Evolutionary conservation across 2,797 vertebrate species (phyloP).

Genomic region (Poecilia velifera): DNA sequence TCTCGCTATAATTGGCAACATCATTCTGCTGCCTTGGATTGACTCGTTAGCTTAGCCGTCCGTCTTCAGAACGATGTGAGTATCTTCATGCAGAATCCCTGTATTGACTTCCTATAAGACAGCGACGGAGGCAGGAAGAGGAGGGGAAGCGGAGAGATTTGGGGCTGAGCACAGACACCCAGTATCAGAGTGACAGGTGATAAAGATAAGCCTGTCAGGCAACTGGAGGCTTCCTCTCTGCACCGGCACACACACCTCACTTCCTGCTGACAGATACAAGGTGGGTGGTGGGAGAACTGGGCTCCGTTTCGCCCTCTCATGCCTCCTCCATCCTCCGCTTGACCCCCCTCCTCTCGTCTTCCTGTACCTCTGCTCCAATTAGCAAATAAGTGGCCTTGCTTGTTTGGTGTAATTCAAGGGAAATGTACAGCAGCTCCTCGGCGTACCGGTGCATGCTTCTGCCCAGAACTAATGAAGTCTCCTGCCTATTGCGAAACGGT

Average conservation of each 20-base stretch:
- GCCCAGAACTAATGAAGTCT: constrained; percentile 56
- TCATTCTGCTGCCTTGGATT: background rate
- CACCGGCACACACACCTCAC: constrained; percentile 52
- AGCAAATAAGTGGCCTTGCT: constrained; percentile 41
- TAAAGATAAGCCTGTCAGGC: constrained; percentile 73
- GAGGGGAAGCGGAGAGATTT: constrained; percentile 21
- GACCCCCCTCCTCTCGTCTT: background rate
- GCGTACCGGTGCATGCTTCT: constrained; percentile 21
- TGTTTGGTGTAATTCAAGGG: constrained; percentile 36
- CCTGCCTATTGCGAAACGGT: constrained; percentile 35
- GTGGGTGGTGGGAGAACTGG: constrained; percentile 6
- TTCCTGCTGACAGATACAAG: constrained; percentile 62
- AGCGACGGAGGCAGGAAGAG: constrained; percentile 12
- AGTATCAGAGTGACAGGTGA: constrained; percentile 71
- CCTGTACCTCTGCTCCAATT: constrained; percentile 46
- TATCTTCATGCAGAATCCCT: background rate
- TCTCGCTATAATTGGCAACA: background rate
- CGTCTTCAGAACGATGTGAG: background rate
- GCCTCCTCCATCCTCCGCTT: background rate
- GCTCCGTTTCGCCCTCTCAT: constrained; percentile 29
- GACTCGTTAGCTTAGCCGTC: background rate
- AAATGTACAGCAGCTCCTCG: constrained; percentile 10
- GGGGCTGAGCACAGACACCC: constrained; percentile 47
- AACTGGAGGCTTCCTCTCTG: constrained; percentile 54
- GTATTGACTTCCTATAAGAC: background rate